phyloP scores from a whole-genome alignment of 2,113 vertebrate species.

The Pica pica region DNA sequence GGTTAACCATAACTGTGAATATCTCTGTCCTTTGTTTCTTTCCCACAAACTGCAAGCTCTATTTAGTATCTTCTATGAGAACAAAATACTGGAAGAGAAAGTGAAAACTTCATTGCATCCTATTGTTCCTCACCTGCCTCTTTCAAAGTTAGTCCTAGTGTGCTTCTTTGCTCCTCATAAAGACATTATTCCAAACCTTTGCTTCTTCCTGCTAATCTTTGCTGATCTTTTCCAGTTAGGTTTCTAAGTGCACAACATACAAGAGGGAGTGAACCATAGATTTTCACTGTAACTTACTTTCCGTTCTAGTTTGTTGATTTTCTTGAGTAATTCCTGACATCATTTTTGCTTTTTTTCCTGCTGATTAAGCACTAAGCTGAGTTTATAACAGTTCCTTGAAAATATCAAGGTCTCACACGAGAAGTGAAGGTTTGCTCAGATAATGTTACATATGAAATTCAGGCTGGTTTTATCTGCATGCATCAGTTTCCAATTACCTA shows the following conservation, averaged over 20 bases:
- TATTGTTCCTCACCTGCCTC: neutral
- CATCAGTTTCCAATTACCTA: neutral
- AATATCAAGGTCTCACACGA: neutral
- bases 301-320: neutral
- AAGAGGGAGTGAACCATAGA: neutral
- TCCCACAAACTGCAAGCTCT: neutral
- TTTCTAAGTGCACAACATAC: neutral
- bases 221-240: neutral
- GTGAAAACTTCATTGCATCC: neutral
- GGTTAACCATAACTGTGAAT: neutral
- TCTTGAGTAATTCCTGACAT: neutral
- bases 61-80: neutral
- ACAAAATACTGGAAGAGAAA: neutral
- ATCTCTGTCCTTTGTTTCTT: neutral
- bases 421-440: neutral
- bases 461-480: neutral
- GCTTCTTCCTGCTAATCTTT: neutral
- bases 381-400: neutral
- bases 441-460: neutral
- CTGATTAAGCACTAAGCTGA: neutral
- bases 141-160: neutral
- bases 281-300: neutral
- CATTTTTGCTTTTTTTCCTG: neutral
- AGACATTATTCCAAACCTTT: neutral
- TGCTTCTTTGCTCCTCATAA: neutral